phyloP scores from a whole-genome alignment of 2,888 invertebrate genomes.

The Diarsia rubi region DNA sequence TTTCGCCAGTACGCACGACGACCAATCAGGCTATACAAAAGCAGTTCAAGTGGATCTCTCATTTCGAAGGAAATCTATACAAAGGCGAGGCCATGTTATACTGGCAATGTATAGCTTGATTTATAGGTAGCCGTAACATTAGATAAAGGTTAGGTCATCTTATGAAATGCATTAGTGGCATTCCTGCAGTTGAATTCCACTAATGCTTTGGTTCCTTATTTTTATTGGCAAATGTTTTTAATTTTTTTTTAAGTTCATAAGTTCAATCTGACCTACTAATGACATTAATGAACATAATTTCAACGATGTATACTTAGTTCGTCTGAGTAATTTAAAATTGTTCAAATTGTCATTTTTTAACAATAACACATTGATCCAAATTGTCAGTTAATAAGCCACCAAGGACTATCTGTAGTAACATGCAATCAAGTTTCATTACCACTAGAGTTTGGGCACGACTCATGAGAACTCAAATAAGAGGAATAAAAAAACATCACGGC shows the following conservation, averaged over 20 bases:
- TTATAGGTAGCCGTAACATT: neutral
- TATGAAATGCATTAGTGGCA: neutral
- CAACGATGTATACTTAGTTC: neutral
- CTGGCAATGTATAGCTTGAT: too few relatives aligned
- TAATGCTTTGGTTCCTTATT: neutral
- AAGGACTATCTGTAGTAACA: constrained; percentile 24
- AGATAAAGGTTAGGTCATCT: neutral
- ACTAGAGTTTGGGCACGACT: constrained; percentile 9
- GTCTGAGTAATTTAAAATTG: neutral
- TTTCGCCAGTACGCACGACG: too few relatives aligned
- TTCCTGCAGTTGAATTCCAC: neutral
- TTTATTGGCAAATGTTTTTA: neutral
- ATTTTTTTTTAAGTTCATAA: neutral
- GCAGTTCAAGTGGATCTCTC: too few relatives aligned
- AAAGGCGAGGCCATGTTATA: too few relatives aligned
- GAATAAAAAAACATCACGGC: constrained; percentile 7
- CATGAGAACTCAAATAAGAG: constrained; percentile 14
- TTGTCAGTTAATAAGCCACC: constrained; percentile 3
- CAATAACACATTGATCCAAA: constrained; percentile 7
- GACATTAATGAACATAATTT: neutral
- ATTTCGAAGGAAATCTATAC: too few relatives aligned
- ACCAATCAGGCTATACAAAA: too few relatives aligned
- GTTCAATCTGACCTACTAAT: neutral
- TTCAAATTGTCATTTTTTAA: constrained; percentile 12
- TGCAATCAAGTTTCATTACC: constrained; percentile 35